Evolutionary conservation across 1,140 invertebrate species (phyloP).

Genomic region (Drosophila fuyamai): DNA sequence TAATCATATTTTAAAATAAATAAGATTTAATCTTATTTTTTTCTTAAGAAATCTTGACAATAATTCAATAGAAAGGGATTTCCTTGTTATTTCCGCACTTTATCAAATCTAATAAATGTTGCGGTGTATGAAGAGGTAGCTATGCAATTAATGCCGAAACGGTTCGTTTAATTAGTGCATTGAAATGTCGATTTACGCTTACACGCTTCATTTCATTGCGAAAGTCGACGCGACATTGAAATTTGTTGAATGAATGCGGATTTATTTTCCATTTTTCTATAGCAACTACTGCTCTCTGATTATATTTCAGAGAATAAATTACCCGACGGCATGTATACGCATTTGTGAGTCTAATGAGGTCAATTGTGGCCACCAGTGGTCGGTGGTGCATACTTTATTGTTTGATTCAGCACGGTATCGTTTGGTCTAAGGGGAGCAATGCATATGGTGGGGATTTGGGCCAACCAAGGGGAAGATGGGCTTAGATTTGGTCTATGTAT

Average conservation of each 20-base stretch:
- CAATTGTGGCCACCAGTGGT: constrained; percentile 53
- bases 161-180: constrained; percentile 38
- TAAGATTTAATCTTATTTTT: too few species aligned
- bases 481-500: constrained; percentile 1
- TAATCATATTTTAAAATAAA: too few species aligned
- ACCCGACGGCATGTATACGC: background rate
- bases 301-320: constrained; percentile 37
- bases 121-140: background rate
- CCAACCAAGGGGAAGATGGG: background rate
- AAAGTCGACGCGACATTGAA: constrained; percentile 44
- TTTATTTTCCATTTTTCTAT: constrained; percentile 14
- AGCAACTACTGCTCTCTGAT: constrained; percentile 18
- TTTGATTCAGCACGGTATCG: constrained; percentile 32
- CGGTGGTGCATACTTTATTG: constrained; percentile 33
- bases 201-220: constrained; percentile 24
- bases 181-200: constrained; percentile 41
- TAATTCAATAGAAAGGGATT: background rate
- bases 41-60: too few species aligned
- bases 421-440: constrained; percentile 13
- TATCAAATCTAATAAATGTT: background rate
- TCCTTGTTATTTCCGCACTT: background rate
- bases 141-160: constrained; percentile 31
- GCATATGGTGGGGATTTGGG: background rate
- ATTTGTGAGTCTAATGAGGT: constrained; percentile 43
- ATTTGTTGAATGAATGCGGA: constrained; percentile 32